Evolutionary conservation across 2,113 vertebrate genomes (phyloP).

Genomic region (Phaetusa simplex): DNA sequence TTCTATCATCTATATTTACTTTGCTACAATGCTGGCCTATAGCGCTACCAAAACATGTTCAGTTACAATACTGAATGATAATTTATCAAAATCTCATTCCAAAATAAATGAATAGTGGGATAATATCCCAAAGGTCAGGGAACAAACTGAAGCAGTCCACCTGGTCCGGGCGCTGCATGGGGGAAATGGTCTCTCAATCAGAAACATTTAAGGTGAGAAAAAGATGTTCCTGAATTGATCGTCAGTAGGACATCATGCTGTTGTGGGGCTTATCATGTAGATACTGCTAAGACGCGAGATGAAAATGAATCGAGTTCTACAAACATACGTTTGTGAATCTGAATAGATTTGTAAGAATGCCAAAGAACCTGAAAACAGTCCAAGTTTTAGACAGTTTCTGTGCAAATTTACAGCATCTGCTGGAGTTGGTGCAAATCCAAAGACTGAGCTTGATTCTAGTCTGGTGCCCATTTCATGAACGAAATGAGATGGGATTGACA

Average conservation of each 20-base stretch:
- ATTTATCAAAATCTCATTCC: conserved; percentile 27
- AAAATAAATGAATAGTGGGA: conserved; percentile 38
- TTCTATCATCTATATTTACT: background rate
- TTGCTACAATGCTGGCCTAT: background rate
- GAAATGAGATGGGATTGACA: background rate
- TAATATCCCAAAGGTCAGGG: conserved; percentile 20
- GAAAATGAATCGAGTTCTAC: background rate
- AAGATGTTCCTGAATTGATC: background rate
- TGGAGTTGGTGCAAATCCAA: conserved; percentile 4
- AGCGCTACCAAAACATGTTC: background rate
- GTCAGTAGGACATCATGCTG: background rate
- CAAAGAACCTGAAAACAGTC: background rate
- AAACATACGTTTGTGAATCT: background rate
- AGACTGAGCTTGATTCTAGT: background rate
- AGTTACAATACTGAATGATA: background rate
- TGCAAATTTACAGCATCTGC: conserved; percentile 48
- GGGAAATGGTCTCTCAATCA: background rate
- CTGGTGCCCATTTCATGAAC: conserved; percentile 1
- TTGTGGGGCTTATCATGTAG: background rate
- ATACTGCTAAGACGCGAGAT: background rate
- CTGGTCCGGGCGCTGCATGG: background rate
- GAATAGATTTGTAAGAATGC: background rate
- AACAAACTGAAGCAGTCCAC: conserved; percentile 34
- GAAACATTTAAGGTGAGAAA: background rate
- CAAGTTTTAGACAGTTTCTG: conserved; percentile 29